Evolutionary conservation across 2,113 vertebrate species (phyloP).

Genomic region (Nesogale talazaci): DNA sequence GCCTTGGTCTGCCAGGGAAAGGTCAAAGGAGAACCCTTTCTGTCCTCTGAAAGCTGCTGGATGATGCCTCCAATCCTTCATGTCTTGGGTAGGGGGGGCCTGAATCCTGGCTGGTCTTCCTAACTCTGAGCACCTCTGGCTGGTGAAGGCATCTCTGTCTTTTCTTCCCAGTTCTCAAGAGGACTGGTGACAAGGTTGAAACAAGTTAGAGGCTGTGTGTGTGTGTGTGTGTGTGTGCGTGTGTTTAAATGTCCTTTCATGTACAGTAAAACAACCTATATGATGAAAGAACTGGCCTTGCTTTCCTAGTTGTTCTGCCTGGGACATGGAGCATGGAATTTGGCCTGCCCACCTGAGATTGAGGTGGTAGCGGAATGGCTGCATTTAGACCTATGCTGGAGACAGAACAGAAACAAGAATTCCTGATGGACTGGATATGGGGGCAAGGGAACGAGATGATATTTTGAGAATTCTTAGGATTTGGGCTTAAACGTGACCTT

Average conservation of each 20-base stretch:
- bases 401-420: not conserved
- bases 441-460: not conserved
- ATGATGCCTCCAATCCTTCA: not conserved
- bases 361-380: too few species aligned
- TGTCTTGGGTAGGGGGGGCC: not conserved
- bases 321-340: not conserved
- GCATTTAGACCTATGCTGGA: not conserved
- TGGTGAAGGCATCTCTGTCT: not conserved
- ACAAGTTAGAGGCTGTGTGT: too few species aligned
- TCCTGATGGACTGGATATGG: not conserved
- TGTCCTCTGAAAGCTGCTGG: not conserved
- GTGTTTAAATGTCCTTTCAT: too few species aligned
- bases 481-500: not conserved
- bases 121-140: not conserved
- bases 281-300: not conserved
- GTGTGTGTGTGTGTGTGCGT: too few species aligned
- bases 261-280: too few species aligned
- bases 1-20: too few species aligned
- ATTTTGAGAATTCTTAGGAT: not conserved
- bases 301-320: not conserved
- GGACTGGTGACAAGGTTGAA: not conserved
- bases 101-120: not conserved
- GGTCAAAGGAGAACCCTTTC: too few species aligned
- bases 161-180: not conserved
- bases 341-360: not conserved